These are phyloP conservation scores for Pammene fasciana DNA, from an alignment of 2,888 invertebrate species.

Conservation along the genomic window DNA sequence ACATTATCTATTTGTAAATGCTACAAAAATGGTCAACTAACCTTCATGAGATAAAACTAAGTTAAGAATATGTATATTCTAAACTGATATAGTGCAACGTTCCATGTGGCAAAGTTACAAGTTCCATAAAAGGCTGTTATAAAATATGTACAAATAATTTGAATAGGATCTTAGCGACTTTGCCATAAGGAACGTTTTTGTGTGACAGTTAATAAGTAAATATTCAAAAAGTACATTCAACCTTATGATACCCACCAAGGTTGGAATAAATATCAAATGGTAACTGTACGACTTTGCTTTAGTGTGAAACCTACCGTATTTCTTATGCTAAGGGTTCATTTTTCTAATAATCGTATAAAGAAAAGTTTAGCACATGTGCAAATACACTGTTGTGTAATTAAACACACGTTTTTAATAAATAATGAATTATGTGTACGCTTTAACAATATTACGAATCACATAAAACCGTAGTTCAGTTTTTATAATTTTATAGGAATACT, in stretches of 20 bases:
- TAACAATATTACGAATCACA: constrained; percentile 16
- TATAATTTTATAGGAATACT: constrained; percentile 40
- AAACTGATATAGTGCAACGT: not conserved
- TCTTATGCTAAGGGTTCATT: not conserved
- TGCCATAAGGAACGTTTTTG: constrained; percentile 15
- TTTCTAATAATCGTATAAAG: constrained; percentile 1
- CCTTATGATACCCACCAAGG: not conserved
- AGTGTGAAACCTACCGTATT: constrained; percentile 8
- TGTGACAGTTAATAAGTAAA: not conserved
- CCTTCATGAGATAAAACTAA: too few species aligned
- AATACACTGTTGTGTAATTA: not conserved
- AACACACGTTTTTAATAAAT: constrained; percentile 9
- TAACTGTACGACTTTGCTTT: not conserved
- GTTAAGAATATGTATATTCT: too few species aligned
- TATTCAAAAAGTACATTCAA: constrained; percentile 11
- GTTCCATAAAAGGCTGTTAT: constrained; percentile 39
- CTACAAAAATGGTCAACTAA: too few species aligned
- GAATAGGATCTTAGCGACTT: constrained; percentile 23
- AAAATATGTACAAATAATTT: constrained; percentile 41
- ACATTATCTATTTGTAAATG: too few species aligned
- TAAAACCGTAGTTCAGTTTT: constrained; percentile 19
- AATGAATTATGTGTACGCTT: not conserved
- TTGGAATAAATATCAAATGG: constrained; percentile 18
- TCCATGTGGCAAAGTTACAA: constrained; percentile 23
- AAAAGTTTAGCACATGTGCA: not conserved